Base-by-base conservation (phyloP, 2,113 vertebrate genomes). In the Hemicordylus capensis region DNA sequence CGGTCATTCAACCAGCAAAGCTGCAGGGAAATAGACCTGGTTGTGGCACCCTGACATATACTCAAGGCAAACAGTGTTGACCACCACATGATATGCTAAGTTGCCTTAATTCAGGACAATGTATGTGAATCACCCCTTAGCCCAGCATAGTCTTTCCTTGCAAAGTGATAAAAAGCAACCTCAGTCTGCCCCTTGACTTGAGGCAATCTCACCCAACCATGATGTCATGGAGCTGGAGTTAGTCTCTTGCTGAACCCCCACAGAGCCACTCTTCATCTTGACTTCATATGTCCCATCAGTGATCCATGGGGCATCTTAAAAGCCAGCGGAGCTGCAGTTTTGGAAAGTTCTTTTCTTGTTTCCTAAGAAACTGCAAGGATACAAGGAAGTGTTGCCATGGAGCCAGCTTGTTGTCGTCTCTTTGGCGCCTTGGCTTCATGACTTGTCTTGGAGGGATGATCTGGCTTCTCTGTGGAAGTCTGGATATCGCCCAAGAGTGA, bases 331-430 rank as follows among this genome's bases (percentile, higher is more conserved):
- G 28, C 51, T 44, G 63, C 66, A 61, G 67, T 80, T 85, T 79
- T 39, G 76, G 44, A 85, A 85, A 63, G 76, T 5, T 63, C n/a
- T 67, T 85, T 28, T 42, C 58, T 28, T 73, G 84, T 85, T 80
- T 73, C 84, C 76, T 73, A 85, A 80, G 84, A 83, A 73, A 84
- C 81, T 6, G 10, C 26, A 73, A 88, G 73, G 63, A 42, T 61
- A 67, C 66, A 64, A 28, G 54, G 51, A 80, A 56, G 24, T 44
- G 72, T 87, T 82, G 80, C 64, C 74, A 82, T 69, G 73, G 76
- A 80, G 44, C 67, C 44, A 22, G 42, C 56, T 72, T 63, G 46
- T 59, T 69, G 44, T 20, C 1, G 24, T 76, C 72, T 39, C 44
- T 81, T 66, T 28, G 70, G 44, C 42, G 31, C 51, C 85, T 58